Base-by-base conservation (phyloP, 2,888 invertebrate species). In the Drosophila barbarae region DNA sequence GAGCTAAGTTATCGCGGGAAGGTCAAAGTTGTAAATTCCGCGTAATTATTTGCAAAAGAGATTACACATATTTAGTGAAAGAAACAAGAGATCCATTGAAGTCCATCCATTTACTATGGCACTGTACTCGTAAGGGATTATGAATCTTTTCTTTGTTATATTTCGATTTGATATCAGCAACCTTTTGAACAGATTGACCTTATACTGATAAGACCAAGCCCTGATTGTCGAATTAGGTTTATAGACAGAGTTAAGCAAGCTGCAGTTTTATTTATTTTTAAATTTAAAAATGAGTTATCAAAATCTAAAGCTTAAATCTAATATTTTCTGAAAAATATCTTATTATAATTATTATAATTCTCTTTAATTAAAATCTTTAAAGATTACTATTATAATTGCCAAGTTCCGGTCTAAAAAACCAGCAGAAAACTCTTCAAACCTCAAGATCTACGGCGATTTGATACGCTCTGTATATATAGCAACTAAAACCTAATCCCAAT, bases 1-100 rank as follows among this genome's bases (percentile, higher is more conserved):
- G 26, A 46, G 60, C 60, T 23, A 63, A 44, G 51, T 64, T 13
- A 47, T 44, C 44, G 44, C 36, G 21, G n/a, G 26, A 44, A 64
- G 36, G 63, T 61, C 49, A 18, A 21, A 26, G 41, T 8, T 18
- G 15, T 26, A 21, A 35, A 32, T 18, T 34, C 18, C 18, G 13
- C 6, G 18, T n/a, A 30, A 58, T 26, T 59, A 13, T 13, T 59
- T 35, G n/a, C 30, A 26, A 58, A 57, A 58, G 30, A 13, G 21
- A 21, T 47, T 47, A 32, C 46, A 13, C 41, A 28, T n/a, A 34
- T 10, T 26, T 30, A 34, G 30, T 15, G 32, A 15, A 23, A 5
- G 23, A 30, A 30, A 32, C 13, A 9, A 26, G 4, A 34, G 5
- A 21, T 5, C 21, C 2, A 26, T 8, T 9, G 1, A 46, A 30